Evolutionary conservation across 2,797 vertebrate species (phyloP), one percentile per base, ranked within the genome.

Genomic region (Threskiornis aethiopicus): DNA sequence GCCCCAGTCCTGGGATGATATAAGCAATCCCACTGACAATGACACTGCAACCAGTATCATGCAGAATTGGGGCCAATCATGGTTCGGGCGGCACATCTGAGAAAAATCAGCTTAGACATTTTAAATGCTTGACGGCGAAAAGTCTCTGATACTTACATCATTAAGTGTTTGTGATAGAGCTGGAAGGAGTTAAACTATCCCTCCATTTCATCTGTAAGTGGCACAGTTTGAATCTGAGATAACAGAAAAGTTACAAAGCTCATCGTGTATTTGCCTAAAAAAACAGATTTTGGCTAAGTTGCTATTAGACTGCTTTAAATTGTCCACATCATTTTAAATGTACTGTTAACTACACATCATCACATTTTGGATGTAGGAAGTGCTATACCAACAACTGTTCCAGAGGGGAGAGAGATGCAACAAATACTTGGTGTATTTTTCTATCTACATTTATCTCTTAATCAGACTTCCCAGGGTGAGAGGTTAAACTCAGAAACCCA

Each of bases 381-480:
- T 54, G 67, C 75, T 81, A 62, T 20, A 58, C 16, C 13, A 51
- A 49, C 47, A 79, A 28, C 26, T 49, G 10, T 47, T 79, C 71
- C 35, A 35, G 8, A 79, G 16, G 11, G 16, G 22, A 70, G n/a
- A 85, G 44, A 96, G 93, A 66, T 22, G 16, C 39, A 73, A 65
- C 17, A 76, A 70, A 76, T 47, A 64, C 11, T 58, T 69, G 26
- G 18, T 84, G n/a, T 47, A 17, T 33, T 87, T 88, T 62, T 71
- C 31, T 33, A 12, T 39, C 46, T 44, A 44, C 9, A 8, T 87
- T 65, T 93, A 42, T 91, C 49, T 78, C 49, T 78, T 84, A 67
- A 90, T 90, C 80, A 80, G 52, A 66, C 94, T 91, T 88, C 75
- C 44, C 16, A 39, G 41, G 59, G 80, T 86, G 79, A 89, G 73